A percentile compares a stretch with the other conserved stretches of the same genome.
Evolutionary conservation across 2,797 vertebrate genomes (phyloP).

Genomic region (Loriculus beryllinus): DNA sequence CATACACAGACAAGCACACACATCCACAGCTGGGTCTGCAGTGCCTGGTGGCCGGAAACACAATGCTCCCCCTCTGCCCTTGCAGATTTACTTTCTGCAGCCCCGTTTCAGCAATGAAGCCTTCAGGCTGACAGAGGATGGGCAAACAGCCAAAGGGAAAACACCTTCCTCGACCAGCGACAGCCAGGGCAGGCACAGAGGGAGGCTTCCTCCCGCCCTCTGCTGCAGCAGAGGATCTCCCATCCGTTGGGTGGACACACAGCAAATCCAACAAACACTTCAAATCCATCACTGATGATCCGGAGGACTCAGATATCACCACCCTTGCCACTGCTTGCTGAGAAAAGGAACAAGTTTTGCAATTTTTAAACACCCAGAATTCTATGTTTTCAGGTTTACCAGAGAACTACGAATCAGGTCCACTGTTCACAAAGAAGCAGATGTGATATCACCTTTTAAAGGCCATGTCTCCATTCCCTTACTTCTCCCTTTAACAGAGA

Average conservation of each 20-base stretch:
- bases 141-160: rapidly evolving
- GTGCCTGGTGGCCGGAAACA: not conserved
- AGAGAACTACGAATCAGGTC: not conserved
- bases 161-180: rapidly evolving
- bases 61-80: rapidly evolving
- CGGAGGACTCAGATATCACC: not conserved
- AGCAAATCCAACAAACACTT: no score
- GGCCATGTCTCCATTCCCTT: not conserved
- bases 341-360: not conserved
- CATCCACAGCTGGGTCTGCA: no score
- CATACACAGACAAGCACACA: rapidly evolving
- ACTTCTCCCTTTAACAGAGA: not conserved
- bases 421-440: not conserved
- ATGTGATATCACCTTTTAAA: not conserved
- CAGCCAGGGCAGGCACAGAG: rapidly evolving
- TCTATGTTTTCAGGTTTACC: not conserved
- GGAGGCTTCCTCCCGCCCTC: rapidly evolving
- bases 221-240: not conserved
- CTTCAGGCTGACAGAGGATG: not conserved
- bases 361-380: not conserved
- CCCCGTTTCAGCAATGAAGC: rapidly evolving
- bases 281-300: not conserved
- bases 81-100: rapidly evolving
- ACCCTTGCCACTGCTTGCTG: not conserved
- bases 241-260: rapidly evolving